Percentiles rank a stretch among this genome's conserved stretches.
These are phyloP conservation scores for Gymnoscopelus braueri DNA, from an alignment of 2,797 vertebrate genomes.

Conservation along the genomic window DNA sequence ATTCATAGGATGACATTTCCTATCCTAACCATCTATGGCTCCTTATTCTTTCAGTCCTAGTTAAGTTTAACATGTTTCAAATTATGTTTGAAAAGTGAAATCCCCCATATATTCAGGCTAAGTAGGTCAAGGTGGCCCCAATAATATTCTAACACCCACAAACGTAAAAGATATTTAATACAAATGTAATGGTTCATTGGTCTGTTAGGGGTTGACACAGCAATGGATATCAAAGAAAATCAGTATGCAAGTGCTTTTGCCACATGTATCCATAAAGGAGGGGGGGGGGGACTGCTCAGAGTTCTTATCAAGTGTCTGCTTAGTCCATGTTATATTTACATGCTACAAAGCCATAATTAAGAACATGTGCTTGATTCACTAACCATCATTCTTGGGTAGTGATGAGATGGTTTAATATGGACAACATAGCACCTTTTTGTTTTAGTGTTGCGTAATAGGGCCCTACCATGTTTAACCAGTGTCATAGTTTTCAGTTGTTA, in stretches of 20 bases:
- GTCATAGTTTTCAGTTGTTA: constrained; percentile 27
- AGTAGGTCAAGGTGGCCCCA: constrained; percentile 28
- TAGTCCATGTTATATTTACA: constrained; percentile 25
- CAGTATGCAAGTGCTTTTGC: constrained; percentile 66
- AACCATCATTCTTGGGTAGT: constrained; percentile 31
- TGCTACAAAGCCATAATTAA: constrained; percentile 38
- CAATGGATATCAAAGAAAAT: constrained; percentile 32
- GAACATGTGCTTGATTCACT: constrained; percentile 57
- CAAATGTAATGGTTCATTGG: background rate
- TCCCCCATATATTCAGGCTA: constrained; percentile 15
- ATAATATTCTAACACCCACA: constrained; percentile 21
- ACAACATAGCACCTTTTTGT: constrained; percentile 40
- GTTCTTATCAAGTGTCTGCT: constrained; percentile 21
- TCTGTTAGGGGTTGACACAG: constrained; percentile 18
- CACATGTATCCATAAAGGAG: constrained; percentile 44
- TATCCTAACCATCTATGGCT: constrained; percentile 26
- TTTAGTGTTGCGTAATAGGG: constrained; percentile 49
- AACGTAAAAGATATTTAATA: constrained; percentile 21
- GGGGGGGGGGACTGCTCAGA: constrained; percentile 26
- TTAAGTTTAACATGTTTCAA: constrained; percentile 24
- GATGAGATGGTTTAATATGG: constrained; percentile 33
- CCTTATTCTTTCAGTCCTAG: constrained; percentile 37
- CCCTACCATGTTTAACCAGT: constrained; percentile 17
- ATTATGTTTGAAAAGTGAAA: constrained; percentile 22
- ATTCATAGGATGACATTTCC: constrained; percentile 44